These are phyloP conservation scores for Macroglossus sobrinus DNA, from an alignment of 2,113 vertebrate species.

Conservation along the genomic window DNA sequence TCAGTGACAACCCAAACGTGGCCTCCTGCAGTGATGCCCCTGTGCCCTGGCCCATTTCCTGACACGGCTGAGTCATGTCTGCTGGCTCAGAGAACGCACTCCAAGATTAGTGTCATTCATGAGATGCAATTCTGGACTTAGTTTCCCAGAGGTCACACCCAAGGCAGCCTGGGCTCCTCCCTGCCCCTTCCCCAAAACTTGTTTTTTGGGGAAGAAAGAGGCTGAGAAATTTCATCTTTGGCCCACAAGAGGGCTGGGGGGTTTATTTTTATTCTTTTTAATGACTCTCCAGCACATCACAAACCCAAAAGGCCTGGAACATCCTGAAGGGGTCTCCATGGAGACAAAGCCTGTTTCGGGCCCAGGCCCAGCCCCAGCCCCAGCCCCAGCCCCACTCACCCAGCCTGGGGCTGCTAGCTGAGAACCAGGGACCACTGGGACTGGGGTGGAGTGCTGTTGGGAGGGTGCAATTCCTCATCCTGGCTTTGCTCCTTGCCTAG, in stretches of 20 bases:
- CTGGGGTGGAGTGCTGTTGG: not conserved
- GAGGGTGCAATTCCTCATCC: not conserved
- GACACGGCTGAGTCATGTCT: not conserved
- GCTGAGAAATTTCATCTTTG: not conserved
- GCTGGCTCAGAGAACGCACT: not conserved
- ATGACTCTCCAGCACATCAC: not conserved
- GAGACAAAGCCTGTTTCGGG: not conserved
- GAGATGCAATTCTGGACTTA: not conserved
- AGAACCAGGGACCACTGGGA: not conserved
- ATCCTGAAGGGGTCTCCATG: conserved; percentile 3
- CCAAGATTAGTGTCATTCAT: not conserved
- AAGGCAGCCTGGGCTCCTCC: not conserved
- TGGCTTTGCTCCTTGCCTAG: not conserved
- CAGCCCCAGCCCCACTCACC: not conserved
- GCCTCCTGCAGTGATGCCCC: not conserved
- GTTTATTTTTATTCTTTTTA: not conserved
- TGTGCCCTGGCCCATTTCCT: no score
- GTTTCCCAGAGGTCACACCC: not conserved
- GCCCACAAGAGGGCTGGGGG: not conserved
- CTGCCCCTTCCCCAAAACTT: not conserved
- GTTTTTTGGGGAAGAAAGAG: not conserved
- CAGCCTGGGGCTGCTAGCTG: not conserved
- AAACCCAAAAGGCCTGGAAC: not conserved
- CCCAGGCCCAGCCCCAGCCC: not conserved
- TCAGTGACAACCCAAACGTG: not conserved